Base-by-base conservation (phyloP, 2,797 vertebrate genomes). In the Molossus molossus region DNA sequence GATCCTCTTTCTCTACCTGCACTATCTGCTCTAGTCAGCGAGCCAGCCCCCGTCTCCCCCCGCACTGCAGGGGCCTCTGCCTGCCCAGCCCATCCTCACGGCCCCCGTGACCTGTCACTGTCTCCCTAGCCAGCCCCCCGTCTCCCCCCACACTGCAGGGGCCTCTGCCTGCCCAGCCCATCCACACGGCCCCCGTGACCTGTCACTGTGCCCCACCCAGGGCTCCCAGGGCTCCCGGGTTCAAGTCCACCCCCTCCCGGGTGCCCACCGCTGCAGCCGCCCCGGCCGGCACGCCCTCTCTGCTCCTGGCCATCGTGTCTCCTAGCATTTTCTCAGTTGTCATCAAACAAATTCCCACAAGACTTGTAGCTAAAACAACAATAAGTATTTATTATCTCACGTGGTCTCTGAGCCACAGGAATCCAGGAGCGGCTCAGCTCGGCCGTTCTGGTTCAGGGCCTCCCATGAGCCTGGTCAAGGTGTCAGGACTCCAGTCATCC, bases 381-480 rank as follows among this genome's bases (percentile, higher is more conserved):
- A 57, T 70, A 55, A 88, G 53, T 40, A n/a, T 79, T 89, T 48
- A 91, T 91, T 58, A 75, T 73, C 83, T 93, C 91, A 69, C 73
- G 23, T 14, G 13, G 62, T 75, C 85, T 76, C 83, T 21, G 55
- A 40, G 69, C 55, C 29, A 70, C 45, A 73, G 64, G 90, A 92
- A 93, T 93, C 77, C 1, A 11, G 84, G 84, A 83, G 58, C 1
- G 53, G 89, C 95, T 58, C 29, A 33, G 70, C 82, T 53, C 21
- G 96, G 73, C 29, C 3, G n/a, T 85, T 91, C 87, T 85, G 90
- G 90, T 64, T 93, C 76, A 60, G 76, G n/a, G 40, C 79, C 17
- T 58, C n/a, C 18, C 20, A 6, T 64, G 55, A 14, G 48, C 75
- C 90, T 87, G 40, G 25, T 29, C 29, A 48, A 69, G 70, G 33